Evolutionary conservation across 2,113 vertebrate species (phyloP).

Genomic region (Empidonax alnorum): DNA sequence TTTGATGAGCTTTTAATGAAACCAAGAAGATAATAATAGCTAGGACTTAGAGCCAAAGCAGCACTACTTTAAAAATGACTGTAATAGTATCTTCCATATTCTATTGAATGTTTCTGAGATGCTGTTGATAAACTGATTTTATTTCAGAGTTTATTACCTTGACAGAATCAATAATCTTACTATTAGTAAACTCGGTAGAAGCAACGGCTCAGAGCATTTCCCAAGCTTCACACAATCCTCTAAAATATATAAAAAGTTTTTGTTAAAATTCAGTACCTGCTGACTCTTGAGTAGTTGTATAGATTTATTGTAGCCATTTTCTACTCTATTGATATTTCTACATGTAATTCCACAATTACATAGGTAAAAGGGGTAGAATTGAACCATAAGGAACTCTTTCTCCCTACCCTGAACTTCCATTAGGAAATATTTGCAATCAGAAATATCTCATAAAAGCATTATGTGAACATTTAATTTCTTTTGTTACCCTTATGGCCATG

Average conservation of each 20-base stretch:
- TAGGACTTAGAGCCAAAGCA: not conserved
- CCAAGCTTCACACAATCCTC: not conserved
- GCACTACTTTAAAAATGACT: not conserved
- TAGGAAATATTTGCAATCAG: not conserved
- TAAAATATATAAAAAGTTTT: not conserved
- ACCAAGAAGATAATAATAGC: not conserved
- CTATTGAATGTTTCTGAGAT: not conserved
- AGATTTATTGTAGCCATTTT: not conserved
- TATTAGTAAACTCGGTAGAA: slow-evolving; percentile 34
- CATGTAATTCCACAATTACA: not conserved
- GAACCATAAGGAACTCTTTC: not conserved
- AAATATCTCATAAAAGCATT: not conserved
- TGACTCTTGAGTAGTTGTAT: not conserved
- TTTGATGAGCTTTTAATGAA: not conserved
- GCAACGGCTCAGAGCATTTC: not conserved
- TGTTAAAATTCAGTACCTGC: not conserved
- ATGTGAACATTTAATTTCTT: not conserved
- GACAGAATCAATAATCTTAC: slow-evolving; percentile 49
- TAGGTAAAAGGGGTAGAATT: not conserved
- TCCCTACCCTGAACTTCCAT: not conserved
- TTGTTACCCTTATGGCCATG: not conserved
- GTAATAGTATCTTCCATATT: not conserved
- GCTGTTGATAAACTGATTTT: slow-evolving; percentile 26
- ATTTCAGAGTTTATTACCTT: slow-evolving; percentile 59
- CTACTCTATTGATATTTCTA: not conserved